These are phyloP conservation scores for Ichneumon xanthorius DNA, from an alignment of 2,888 invertebrate genomes.

Conservation along the genomic window DNA sequence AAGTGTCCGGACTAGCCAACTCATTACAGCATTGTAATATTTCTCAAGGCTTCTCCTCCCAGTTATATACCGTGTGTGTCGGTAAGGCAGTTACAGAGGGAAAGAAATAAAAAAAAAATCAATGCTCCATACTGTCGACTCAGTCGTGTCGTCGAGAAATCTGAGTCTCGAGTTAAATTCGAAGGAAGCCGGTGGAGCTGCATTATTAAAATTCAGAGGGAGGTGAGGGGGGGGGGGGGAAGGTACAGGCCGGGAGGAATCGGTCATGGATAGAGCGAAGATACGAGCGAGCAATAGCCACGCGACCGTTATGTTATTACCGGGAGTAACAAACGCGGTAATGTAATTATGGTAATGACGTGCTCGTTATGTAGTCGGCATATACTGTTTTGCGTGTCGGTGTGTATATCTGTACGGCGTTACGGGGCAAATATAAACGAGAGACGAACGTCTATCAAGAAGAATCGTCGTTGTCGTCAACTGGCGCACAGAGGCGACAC, in stretches of 20 bases:
- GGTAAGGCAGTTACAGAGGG: neutral
- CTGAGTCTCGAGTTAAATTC: constrained; percentile 20
- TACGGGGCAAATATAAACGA: constrained; percentile 35
- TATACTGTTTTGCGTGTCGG: constrained; percentile 12
- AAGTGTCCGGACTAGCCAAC: constrained; percentile 57
- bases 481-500: constrained; percentile 53
- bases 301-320: constrained; percentile 72
- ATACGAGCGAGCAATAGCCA: constrained; percentile 68
- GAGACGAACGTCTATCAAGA: constrained; percentile 52
- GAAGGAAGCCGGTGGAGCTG: neutral
- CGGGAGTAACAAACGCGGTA: constrained; percentile 70
- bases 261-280: constrained; percentile 42
- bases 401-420: constrained; percentile 8
- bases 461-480: constrained; percentile 57
- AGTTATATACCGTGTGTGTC: neutral
- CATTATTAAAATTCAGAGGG: constrained; percentile 54
- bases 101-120: neutral
- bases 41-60: neutral
- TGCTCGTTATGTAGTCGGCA: constrained; percentile 68
- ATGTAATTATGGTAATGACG: constrained; percentile 74
- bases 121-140: neutral
- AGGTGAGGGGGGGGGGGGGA: neutral
- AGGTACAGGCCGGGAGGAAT: constrained; percentile 26
- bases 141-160: constrained; percentile 15
- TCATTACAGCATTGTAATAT: constrained; percentile 11